Evolutionary conservation across 2,888 invertebrate genomes (phyloP).

Genomic region (Apamea epomidion): DNA sequence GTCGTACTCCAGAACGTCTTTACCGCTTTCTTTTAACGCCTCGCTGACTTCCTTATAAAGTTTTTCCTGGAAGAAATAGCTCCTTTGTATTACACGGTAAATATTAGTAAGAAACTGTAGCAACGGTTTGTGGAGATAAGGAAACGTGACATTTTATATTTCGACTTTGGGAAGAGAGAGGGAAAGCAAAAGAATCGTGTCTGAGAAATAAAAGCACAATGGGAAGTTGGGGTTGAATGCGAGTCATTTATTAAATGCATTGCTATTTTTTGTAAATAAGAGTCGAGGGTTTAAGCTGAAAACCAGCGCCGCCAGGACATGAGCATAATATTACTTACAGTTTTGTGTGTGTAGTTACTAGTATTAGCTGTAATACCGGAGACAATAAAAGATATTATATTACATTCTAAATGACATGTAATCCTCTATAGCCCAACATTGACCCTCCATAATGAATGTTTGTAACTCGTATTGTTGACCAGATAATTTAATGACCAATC

Average conservation of each 20-base stretch:
- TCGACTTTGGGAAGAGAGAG: background rate
- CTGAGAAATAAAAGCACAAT: slow-evolving; percentile 1
- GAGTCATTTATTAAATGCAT: slow-evolving; percentile 21
- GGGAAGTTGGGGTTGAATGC: background rate
- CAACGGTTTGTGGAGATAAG: background rate
- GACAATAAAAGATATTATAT: background rate
- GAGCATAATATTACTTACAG: background rate
- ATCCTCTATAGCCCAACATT: background rate
- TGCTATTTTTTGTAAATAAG: background rate
- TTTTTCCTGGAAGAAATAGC: slow-evolving; percentile 74
- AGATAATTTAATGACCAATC: slow-evolving; percentile 7
- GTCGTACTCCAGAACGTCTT: slow-evolving; percentile 80
- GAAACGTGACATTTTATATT: slow-evolving; percentile 11
- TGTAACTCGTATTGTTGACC: background rate
- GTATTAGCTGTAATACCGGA: background rate
- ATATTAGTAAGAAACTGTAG: slow-evolving; percentile 32
- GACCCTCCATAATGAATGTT: slow-evolving; percentile 6
- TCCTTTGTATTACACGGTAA: slow-evolving; percentile 30
- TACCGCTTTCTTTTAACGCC: slow-evolving; percentile 73
- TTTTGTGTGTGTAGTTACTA: background rate
- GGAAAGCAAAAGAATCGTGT: background rate
- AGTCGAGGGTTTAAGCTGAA: background rate
- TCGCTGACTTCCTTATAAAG: slow-evolving; percentile 78
- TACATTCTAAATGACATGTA: background rate
- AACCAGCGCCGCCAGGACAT: background rate